These are phyloP conservation scores for Pseudonaja textilis DNA, from an alignment of 2,113 vertebrate genomes.

Conservation along the genomic window DNA sequence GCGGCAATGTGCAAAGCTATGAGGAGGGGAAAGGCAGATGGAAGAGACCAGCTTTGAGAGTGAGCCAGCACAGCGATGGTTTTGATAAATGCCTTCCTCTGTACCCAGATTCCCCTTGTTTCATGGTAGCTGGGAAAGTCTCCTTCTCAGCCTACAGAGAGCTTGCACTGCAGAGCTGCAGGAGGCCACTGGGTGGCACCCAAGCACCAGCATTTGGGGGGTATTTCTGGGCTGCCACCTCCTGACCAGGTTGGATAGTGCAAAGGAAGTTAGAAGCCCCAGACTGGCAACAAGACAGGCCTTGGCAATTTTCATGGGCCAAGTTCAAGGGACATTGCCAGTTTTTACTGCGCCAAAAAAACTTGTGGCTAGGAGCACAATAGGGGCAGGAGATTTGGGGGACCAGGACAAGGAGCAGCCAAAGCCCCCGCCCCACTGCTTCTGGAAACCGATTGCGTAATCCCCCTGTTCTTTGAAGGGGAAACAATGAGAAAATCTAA, in stretches of 20 bases:
- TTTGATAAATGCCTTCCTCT: neutral
- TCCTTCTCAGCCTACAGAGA: neutral
- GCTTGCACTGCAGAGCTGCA: neutral
- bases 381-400: neutral
- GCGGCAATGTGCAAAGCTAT: neutral
- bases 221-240: neutral
- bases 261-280: neutral
- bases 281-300: neutral
- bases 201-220: neutral
- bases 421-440: too few relatives aligned
- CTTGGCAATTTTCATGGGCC: neutral
- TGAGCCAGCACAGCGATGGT: neutral
- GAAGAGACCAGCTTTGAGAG: neutral
- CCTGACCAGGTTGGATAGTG: neutral
- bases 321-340: neutral
- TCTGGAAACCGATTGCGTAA: neutral
- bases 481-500: neutral
- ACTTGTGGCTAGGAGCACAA: neutral
- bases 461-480: neutral
- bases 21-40: neutral
- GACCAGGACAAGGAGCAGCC: neutral
- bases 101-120: neutral
- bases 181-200: neutral
- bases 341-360: neutral
- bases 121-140: neutral